Evolutionary conservation across 2,888 invertebrate genomes (phyloP).

Genomic region (Parascotia fuliginaria): DNA sequence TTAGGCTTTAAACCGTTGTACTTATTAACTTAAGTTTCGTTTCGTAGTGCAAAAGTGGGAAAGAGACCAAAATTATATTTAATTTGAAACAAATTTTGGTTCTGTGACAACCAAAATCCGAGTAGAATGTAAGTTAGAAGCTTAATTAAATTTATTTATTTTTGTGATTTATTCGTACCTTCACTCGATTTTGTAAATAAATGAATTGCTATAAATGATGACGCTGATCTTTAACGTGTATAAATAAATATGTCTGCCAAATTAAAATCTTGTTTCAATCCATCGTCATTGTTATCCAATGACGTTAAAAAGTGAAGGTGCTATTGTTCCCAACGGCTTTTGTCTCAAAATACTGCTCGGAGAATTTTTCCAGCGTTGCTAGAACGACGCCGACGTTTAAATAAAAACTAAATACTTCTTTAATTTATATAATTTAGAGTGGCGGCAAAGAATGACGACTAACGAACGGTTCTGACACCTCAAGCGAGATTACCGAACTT

Average conservation of each 20-base stretch:
- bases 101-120: slow-evolving; percentile 75
- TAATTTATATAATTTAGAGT: slow-evolving; percentile 60
- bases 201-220: slow-evolving; percentile 79
- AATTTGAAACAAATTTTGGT: slow-evolving; percentile 60
- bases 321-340: slow-evolving; percentile 51
- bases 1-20: slow-evolving; percentile 67
- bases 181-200: slow-evolving; percentile 81
- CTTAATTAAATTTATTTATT: slow-evolving; percentile 77
- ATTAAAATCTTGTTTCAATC: slow-evolving; percentile 69
- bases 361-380: slow-evolving; percentile 37
- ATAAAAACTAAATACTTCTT: slow-evolving; percentile 56
- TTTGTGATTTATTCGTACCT: slow-evolving; percentile 81
- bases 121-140: slow-evolving; percentile 69
- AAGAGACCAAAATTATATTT: slow-evolving; percentile 70
- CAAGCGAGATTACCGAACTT: slow-evolving; percentile 53
- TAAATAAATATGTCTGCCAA: slow-evolving; percentile 86
- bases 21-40: slow-evolving; percentile 65
- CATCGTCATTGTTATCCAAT: slow-evolving; percentile 22
- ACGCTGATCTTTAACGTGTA: slow-evolving; percentile 82
- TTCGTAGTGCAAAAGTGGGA: slow-evolving; percentile 53
- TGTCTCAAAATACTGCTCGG: slow-evolving; percentile 44
- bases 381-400: slow-evolving; percentile 17
- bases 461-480: slow-evolving; percentile 69
- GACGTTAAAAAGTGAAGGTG: slow-evolving; percentile 34
- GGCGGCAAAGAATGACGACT: slow-evolving; percentile 54